Conservation (phyloP, 2,888 invertebrate genomes). For the Willowsia nigromaculata region DNA sequence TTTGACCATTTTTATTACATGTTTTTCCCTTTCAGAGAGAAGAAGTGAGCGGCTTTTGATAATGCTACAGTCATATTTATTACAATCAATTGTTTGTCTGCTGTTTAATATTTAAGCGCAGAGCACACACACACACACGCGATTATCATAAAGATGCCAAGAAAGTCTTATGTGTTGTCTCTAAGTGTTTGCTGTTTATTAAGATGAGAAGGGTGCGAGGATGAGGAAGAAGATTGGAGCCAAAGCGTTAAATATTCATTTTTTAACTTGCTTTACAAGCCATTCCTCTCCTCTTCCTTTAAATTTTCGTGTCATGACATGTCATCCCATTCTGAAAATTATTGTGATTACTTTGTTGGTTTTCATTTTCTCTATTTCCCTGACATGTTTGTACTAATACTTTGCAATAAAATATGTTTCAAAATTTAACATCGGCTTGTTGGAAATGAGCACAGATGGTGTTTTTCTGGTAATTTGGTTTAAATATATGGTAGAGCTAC, state of each 20-base stretch:
- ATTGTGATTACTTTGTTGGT: constrained; percentile 40
- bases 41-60: not conserved
- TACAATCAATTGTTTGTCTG: not conserved
- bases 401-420: not conserved
- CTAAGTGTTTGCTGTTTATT: not conserved
- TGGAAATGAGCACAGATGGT: not conserved
- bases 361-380: not conserved
- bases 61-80: not conserved
- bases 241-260: constrained; percentile 51
- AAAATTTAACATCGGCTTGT: not conserved
- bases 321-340: constrained; percentile 25
- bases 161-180: not conserved
- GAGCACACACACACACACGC: constrained; percentile 4
- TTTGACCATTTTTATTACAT: not conserved
- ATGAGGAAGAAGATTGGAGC: constrained; percentile 18
- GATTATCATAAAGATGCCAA: constrained; percentile 45
- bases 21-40: not conserved
- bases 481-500: too few relatives aligned
- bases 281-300: not conserved
- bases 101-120: not conserved
- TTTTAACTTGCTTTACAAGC: not conserved
- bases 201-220: not conserved
- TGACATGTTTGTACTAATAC: not conserved
- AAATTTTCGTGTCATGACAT: constrained; percentile 27
- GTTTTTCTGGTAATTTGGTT: not conserved